These are phyloP conservation scores for Manacus vitellinus DNA, from an alignment of 2,113 vertebrate genomes.

Conservation along the genomic window DNA sequence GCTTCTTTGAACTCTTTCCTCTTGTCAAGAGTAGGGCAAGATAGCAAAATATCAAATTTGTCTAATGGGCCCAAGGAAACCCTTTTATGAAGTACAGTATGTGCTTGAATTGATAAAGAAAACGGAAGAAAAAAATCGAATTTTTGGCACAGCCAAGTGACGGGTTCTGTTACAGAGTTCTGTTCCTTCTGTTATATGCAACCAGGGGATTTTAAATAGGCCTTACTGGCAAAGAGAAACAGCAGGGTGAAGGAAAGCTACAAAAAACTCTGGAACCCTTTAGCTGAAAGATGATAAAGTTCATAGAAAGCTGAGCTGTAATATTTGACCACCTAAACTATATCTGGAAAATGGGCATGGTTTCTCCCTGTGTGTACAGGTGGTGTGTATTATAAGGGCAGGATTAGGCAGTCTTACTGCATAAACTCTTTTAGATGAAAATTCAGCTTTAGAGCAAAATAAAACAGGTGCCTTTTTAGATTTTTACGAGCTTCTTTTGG, in stretches of 20 bases:
- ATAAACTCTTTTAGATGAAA: not conserved
- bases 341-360: not conserved
- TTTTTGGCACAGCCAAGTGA: not conserved
- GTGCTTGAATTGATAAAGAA: conserved; percentile 3
- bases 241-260: not conserved
- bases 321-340: not conserved
- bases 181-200: not conserved
- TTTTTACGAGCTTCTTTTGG: not conserved
- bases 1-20: conserved; percentile 25
- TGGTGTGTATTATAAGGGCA: not conserved
- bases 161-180: not conserved
- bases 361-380: not conserved
- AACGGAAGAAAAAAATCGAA: not conserved
- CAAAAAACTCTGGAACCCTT: not conserved
- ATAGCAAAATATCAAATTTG: conserved; percentile 3
- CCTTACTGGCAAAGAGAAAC: not conserved
- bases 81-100: not conserved
- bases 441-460: not conserved
- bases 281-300: not conserved
- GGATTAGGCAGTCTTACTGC: not conserved
- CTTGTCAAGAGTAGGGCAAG: not conserved
- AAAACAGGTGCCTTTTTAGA: not conserved
- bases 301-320: not conserved
- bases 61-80: not conserved
- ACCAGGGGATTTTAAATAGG: not conserved